phyloP scores from a whole-genome alignment of 2,888 invertebrate genomes.

The Chloroclystis v-ata region DNA sequence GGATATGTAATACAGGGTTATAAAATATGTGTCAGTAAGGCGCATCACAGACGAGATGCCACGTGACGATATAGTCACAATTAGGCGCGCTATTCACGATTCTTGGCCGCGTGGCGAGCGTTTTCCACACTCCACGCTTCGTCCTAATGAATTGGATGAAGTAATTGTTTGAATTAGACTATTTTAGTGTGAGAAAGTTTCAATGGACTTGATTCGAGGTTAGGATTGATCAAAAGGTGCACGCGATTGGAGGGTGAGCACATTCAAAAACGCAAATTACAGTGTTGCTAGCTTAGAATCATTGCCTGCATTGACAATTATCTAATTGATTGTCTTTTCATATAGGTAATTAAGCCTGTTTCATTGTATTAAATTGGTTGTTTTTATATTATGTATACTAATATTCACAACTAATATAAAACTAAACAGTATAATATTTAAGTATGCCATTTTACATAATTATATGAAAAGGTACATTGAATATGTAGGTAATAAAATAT shows the following conservation, averaged over 20 bases:
- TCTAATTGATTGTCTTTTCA: too few species aligned
- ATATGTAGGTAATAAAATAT: too few species aligned
- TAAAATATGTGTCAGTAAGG: constrained; percentile 33
- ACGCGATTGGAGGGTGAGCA: constrained; percentile 13
- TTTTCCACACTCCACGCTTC: constrained; percentile 46
- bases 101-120: constrained; percentile 32
- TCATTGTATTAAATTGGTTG: too few species aligned
- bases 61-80: constrained; percentile 64
- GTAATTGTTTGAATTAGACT: constrained; percentile 54
- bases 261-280: constrained; percentile 3
- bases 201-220: constrained; percentile 18
- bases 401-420: too few species aligned
- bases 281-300: too few species aligned
- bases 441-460: too few species aligned
- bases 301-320: too few species aligned
- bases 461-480: too few species aligned
- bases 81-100: constrained; percentile 64
- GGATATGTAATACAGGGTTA: background rate
- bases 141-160: constrained; percentile 58
- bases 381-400: too few species aligned
- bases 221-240: constrained; percentile 21
- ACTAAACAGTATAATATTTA: too few species aligned
- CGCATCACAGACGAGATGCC: constrained; percentile 39
- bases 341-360: too few species aligned
- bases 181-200: constrained; percentile 34